Evolutionary conservation across 1,140 invertebrate genomes (phyloP), one percentile per base, ranked within the genome.

Genomic region (Dendrolimus kikuchii): DNA sequence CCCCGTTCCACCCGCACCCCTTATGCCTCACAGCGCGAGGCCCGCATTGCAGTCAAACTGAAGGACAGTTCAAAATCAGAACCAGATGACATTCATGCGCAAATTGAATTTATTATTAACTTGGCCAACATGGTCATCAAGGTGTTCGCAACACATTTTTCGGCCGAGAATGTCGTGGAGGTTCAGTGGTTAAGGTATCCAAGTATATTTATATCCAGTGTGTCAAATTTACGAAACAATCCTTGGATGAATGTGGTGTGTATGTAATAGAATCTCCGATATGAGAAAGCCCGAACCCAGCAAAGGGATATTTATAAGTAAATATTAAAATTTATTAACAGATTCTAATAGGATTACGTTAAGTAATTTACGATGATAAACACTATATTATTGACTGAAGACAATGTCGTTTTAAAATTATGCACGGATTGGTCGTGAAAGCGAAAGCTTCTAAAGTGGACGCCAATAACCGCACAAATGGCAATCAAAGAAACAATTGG

Each of bases 31-130:
- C 62, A 58, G 52, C 62, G 49, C 66, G 64, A 61, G 57, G 50
- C 66, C 80, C 79, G 78, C 81, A 81, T 75, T 84, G 81, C 81
- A 81, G 78, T 68, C 66, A 70, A 74, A 71, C 66, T 70, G 66
- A 78, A 71, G 67, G 68, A 71, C 71, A 55, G 61, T 62, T 49
- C 62, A 59, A 74, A 72, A 71, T 69, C 68, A 61, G 59, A 62
- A 60, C 55, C 47, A 59, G 36, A 23, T 23, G 23, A 23, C 23
- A 23, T 23, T 23, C 23, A 23, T 23, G 3, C 3, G 23, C 23
- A 23, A 23, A 23, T 23, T 23, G 23, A 23, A 23, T 23, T 23
- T 23, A 23, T 23, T 23, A 23, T 23, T 3, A 23, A 23, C 23
- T 23, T 23, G 23, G 23, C 23, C 3, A 23, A 23, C 23, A 3